Conservation (phyloP, 92 coral and sea anemone species). For the Hydrozoanthus gracilis region DNA sequence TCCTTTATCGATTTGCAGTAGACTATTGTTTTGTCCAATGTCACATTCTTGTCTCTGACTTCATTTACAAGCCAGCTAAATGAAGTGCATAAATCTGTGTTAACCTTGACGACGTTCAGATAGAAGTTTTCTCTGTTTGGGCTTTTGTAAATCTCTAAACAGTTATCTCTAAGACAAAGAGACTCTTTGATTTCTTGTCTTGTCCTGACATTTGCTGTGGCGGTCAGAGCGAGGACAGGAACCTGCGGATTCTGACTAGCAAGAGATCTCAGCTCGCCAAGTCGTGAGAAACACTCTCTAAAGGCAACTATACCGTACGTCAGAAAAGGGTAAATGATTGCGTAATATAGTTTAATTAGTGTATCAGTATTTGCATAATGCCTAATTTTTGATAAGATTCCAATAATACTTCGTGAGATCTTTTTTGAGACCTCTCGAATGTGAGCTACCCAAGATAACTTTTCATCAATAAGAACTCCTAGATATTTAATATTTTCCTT, state of each 20-base stretch:
- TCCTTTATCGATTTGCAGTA: background rate
- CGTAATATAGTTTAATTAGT: too few relatives aligned
- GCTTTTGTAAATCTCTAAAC: slow-evolving; percentile 8
- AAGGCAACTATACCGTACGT: background rate
- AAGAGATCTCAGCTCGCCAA: slow-evolving; percentile 55
- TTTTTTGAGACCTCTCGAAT: too few relatives aligned
- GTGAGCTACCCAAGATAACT: too few relatives aligned
- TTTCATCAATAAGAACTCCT: too few relatives aligned
- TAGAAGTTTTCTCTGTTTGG: slow-evolving; percentile 17
- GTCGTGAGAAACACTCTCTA: slow-evolving; percentile 54
- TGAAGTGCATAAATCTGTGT: background rate
- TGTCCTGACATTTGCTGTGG: slow-evolving; percentile 14
- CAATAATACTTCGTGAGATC: too few relatives aligned
- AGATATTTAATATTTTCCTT: too few relatives aligned
- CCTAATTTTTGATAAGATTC: too few relatives aligned
- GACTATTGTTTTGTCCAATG: background rate
- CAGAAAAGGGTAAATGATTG: too few relatives aligned
- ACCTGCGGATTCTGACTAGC: slow-evolving; percentile 42
- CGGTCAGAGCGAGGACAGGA: slow-evolving; percentile 63
- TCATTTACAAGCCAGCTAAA: slow-evolving; percentile 7
- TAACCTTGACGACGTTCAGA: background rate
- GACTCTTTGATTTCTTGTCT: slow-evolving; percentile 13
- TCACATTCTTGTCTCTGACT: background rate
- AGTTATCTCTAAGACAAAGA: slow-evolving; percentile 5
- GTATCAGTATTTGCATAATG: too few relatives aligned